Evolutionary conservation across 2,797 vertebrate species (phyloP), one percentile per base, ranked within the genome.

Genomic region (Iguana delicatissima): DNA sequence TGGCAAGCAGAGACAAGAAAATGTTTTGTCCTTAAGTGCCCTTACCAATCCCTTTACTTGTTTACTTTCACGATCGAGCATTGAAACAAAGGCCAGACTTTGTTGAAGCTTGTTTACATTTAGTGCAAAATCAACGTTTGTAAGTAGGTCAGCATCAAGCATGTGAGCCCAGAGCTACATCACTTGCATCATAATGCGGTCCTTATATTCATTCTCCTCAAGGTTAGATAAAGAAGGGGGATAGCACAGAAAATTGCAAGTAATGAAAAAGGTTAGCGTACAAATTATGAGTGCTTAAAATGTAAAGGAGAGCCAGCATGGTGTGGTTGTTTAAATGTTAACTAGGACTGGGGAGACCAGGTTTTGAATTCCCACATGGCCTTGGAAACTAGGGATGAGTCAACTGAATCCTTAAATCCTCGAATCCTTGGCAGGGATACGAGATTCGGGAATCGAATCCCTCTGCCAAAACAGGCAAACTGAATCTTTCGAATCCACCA

Each of bases 1-100:
- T 93, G 93, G 94, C 95, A 96, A 94, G 90, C 89, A 84, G 73
- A 62, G 85, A 88, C 20, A 20, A 2, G 87, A 42, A 89, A 96
- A 20, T 2, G 16, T 0, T 52, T 4, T 74, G 79, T 93, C 87
- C 89, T 91, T 91, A 91, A 89, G 13, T 1, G 69, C 35, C 57
- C 73, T 76, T 80, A 72, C 0, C 1, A 69, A 64, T 86, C 85
- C 87, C 0, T 20, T 84, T 0, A 0, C 2, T 4, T 7, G 10
- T 38, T 84, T 76, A 6, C 12, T 72, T 90, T 46, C 12, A 85
- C 42, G 46, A 85, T 89, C 77, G 89, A 42, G 50, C 80, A 42
- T 90, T 88, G 72, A 88, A 91, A 76, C 0, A 84, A 55, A 62
- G 46, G 24, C 81, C 0, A 14, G 29, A 79, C 86, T 69, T 59